Base-by-base conservation (phyloP, 1,140 invertebrate species). In the Condylostylus longicornis region DNA sequence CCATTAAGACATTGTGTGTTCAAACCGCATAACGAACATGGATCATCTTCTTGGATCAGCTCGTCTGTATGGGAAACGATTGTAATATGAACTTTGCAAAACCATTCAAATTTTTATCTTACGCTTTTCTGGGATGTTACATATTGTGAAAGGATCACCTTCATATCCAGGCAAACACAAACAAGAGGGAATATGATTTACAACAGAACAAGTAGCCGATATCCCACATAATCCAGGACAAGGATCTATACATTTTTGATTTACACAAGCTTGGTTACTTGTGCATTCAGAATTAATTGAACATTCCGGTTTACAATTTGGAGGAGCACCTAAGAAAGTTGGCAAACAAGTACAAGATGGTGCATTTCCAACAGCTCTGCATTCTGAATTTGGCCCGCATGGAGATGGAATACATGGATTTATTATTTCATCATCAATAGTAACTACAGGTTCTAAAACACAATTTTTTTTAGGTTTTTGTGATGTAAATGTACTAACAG, bases 391-490 rank as follows among this genome's bases (percentile, higher is more conserved):
- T 14, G 71, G 65, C 5, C 80, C 80, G 57, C 80, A 84, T 14
- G 79, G 80, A 23, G 75, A 74, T 23, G 79, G 79, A 9, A 74
- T 58, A 54, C 80, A 84, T 23, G 79, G 78, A 58, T 82, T 69
- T 45, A 63, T 51, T 29, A 58, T 7, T 25, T 32, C 2, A 38
- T 22, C 52, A n/a, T n/a, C n/a, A n/a, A n/a, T n/a, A n/a, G n/a
- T n/a, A n/a, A n/a, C n/a, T n/a, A n/a, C n/a, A n/a, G n/a, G n/a
- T n/a, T n/a, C n/a, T n/a, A n/a, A n/a, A n/a, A n/a, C n/a, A n/a
- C n/a, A n/a, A n/a, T n/a, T n/a, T n/a, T n/a, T n/a, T n/a, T n/a
- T n/a, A n/a, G n/a, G n/a, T n/a, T n/a, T n/a, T n/a, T n/a, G n/a
- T n/a, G n/a, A n/a, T n/a, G n/a, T n/a, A n/a, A n/a, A n/a, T n/a